phyloP scores from a whole-genome alignment of 2,797 vertebrate species.

The Halcyon leucocephala region DNA sequence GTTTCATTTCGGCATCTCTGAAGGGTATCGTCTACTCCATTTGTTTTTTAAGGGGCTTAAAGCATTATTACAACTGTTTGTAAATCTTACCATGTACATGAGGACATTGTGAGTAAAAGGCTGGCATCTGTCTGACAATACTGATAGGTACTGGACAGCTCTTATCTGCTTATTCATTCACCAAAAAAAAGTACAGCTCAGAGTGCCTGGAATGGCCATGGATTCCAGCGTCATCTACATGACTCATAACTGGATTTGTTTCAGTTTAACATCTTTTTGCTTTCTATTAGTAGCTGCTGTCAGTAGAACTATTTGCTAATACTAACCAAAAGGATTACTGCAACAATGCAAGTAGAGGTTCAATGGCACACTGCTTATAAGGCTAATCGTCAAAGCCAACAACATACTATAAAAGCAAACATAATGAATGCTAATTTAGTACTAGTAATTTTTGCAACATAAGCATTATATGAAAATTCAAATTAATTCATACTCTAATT shows the following conservation, averaged over 20 bases:
- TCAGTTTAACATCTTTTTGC: background rate
- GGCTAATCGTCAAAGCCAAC: background rate
- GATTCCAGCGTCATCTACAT: background rate
- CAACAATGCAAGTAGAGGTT: background rate
- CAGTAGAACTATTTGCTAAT: background rate
- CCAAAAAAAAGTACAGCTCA: background rate
- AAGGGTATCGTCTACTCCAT: background rate
- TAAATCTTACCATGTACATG: background rate
- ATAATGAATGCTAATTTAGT: background rate
- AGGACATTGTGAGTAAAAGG: background rate
- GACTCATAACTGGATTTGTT: fast-evolving
- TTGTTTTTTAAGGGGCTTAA: background rate
- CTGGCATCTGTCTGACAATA: background rate
- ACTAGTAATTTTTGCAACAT: background rate
- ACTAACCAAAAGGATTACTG: background rate
- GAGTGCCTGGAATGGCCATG: background rate
- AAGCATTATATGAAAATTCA: background rate
- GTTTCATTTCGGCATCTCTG: background rate
- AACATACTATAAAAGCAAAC: background rate
- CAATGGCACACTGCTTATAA: background rate
- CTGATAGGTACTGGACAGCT: background rate
- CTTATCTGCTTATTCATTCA: background rate
- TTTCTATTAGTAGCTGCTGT: background rate
- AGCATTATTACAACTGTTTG: background rate
- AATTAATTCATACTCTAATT: background rate